A percentile compares a stretch with the other conserved stretches of the same genome.
Evolutionary conservation across 2,113 vertebrate genomes (phyloP).

Genomic region (Plecotus auritus): DNA sequence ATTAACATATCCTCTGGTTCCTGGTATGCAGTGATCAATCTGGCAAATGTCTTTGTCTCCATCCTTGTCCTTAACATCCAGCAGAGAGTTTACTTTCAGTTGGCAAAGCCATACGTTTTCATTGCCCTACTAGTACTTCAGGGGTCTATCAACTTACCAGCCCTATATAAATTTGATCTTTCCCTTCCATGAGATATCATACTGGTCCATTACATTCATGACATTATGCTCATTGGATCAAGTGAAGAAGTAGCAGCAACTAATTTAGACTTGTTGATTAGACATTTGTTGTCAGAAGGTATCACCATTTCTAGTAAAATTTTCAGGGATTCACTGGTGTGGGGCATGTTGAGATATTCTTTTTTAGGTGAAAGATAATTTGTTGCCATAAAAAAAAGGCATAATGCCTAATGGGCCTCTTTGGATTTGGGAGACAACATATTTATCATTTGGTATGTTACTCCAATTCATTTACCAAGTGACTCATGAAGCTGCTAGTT

Average conservation of each 20-base stretch:
- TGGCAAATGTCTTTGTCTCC: not conserved
- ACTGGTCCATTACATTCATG: not conserved
- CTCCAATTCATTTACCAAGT: not conserved
- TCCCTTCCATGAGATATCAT: not conserved
- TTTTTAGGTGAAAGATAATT: not conserved
- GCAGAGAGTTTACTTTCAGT: not conserved
- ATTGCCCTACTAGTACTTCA: not conserved
- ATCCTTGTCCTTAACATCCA: not conserved
- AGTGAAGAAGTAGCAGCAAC: not conserved
- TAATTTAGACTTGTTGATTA: not conserved
- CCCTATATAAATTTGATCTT: not conserved
- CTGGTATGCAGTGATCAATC: not conserved
- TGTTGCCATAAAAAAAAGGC: not conserved
- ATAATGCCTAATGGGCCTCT: not conserved
- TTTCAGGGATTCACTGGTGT: not conserved
- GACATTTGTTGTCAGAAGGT: not conserved
- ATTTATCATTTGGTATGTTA: not conserved
- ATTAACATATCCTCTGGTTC: too few relatives aligned
- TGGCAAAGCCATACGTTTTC: not conserved
- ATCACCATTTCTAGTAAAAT: not conserved
- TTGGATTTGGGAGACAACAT: not conserved
- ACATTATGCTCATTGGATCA: not conserved
- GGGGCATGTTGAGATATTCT: not conserved
- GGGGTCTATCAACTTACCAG: not conserved
- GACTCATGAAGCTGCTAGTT: not conserved